Evolutionary conservation across 2,888 invertebrate species (phyloP), one percentile per base, ranked within the genome.

Genomic region (Diloba caeruleocephala): DNA sequence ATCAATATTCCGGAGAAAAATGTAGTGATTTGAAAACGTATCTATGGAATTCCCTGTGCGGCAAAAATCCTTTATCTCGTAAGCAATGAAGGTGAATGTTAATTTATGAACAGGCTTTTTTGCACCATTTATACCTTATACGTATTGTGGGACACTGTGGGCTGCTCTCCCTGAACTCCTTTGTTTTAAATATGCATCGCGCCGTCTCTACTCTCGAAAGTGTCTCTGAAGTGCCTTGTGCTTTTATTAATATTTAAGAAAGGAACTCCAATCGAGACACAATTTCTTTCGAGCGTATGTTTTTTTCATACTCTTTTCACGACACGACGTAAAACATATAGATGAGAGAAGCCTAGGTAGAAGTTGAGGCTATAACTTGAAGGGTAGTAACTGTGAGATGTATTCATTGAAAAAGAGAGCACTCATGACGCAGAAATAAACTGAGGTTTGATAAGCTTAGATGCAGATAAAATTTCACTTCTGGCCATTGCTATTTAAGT

Each of bases 241-340:
- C 82, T 84, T 85, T 85, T 85, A 79, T 90, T 88, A 89, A 90
- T 90, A 89, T 89, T 90, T 88, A 81, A 90, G 81, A 84, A 84
- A 78, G 81, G 71, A 84, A 82, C 80, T 85, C 76, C 84, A 84
- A 89, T 88, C 78, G 87, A 81, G 81, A 75, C 79, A 74, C 77
- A 79, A 78, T 80, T 81, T 75, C 72, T 74, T 81, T 73, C 57
- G 59, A 58, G 59, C 61, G 60, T 71, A 58, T 72, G 63, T 61
- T 70, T 66, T 69, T 68, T 57, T 56, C 49, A 61, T 52, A 54
- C 51, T 38, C 41, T 50, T 60, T 51, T 44, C 49, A 58, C 33
- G 52, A 45, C 45, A 52, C 38, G 17, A 32, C 31, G 42, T 52
- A 51, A 49, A 45, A 29, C 5, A 21, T 41, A 21, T 17, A 26